phyloP scores from a whole-genome alignment of 2,113 vertebrate genomes.

The Chiloscyllium plagiosum region DNA sequence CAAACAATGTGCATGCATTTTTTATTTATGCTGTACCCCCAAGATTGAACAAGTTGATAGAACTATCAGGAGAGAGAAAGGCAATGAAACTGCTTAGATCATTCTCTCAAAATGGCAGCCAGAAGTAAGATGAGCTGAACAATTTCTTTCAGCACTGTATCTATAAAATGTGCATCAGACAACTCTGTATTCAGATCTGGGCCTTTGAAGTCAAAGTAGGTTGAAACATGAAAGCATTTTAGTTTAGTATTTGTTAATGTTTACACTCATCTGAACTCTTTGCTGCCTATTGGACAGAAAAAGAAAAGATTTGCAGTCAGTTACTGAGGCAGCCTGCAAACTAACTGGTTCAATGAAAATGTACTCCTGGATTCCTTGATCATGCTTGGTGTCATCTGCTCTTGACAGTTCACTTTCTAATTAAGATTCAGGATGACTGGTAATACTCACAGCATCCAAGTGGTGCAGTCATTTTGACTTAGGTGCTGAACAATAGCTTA shows the following conservation, averaged over 20 bases:
- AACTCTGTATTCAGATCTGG: background rate
- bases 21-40: background rate
- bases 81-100: background rate
- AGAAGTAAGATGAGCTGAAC: background rate
- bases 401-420: background rate
- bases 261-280: background rate
- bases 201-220: background rate
- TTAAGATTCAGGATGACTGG: conserved; percentile 6
- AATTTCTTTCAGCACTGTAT: background rate
- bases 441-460: background rate
- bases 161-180: background rate
- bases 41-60: background rate
- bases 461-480: background rate
- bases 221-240: background rate
- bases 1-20: background rate
- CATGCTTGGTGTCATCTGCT: background rate
- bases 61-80: background rate
- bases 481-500: background rate
- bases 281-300: background rate
- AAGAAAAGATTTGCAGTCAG: background rate
- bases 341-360: conserved; percentile 11
- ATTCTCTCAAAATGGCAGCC: background rate
- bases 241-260: background rate
- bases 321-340: background rate
- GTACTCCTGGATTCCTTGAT: conserved; percentile 5